phyloP scores from a whole-genome alignment of 2,888 invertebrate genomes.

The Hoplodrina blanda region DNA sequence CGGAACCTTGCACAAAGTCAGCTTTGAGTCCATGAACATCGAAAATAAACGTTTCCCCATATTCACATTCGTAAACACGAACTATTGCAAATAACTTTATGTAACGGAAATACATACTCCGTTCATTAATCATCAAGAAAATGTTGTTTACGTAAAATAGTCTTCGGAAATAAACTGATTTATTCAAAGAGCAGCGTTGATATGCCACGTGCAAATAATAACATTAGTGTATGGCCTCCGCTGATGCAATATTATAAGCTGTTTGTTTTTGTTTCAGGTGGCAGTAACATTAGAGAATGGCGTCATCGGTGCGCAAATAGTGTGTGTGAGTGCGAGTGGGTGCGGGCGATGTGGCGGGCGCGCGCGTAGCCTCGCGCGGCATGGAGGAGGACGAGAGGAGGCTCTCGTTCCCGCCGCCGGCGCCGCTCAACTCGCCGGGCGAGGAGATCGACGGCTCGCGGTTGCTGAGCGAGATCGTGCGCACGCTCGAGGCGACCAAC shows the following conservation, averaged over 20 bases:
- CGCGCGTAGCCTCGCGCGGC: constrained; percentile 81
- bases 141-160: constrained; percentile 58
- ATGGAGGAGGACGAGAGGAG: constrained; percentile 90
- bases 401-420: constrained; percentile 89
- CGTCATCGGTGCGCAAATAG: constrained; percentile 82
- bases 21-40: constrained; percentile 2
- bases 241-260: constrained; percentile 42
- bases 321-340: constrained; percentile 75
- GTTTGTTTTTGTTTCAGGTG: constrained; percentile 77
- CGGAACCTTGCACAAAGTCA: neutral
- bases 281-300: constrained; percentile 83
- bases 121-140: constrained; percentile 45
- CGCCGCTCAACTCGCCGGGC: constrained; percentile 89
- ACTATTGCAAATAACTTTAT: constrained; percentile 20
- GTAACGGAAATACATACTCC: constrained; percentile 34
- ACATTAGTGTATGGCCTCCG: constrained; percentile 32
- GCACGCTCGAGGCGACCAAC: constrained; percentile 87
- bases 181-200: constrained; percentile 52
- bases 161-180: constrained; percentile 59
- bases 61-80: constrained; percentile 37
- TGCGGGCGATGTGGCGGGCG: constrained; percentile 79
- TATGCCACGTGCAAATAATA: constrained; percentile 53
- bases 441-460: constrained; percentile 90
- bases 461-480: constrained; percentile 87
- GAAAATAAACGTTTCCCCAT: constrained; percentile 12